These are phyloP conservation scores for Condylostylus longicornis DNA, from an alignment of 1,140 invertebrate genomes.

Conservation along the genomic window DNA sequence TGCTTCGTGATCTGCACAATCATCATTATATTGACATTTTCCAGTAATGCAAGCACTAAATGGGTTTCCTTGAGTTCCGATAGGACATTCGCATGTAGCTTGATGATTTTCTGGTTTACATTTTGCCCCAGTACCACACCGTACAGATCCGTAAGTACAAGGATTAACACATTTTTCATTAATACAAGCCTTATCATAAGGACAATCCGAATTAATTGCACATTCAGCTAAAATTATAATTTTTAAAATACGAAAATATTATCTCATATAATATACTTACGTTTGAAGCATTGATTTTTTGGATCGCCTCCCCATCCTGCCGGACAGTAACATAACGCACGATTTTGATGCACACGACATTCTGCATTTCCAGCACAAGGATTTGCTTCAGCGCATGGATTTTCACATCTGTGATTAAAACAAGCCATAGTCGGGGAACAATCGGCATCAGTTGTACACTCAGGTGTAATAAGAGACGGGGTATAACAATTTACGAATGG, in stretches of 20 bases:
- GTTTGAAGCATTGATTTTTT: slow-evolving; percentile 68
- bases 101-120: slow-evolving; percentile 59
- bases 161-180: slow-evolving; percentile 66
- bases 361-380: slow-evolving; percentile 66
- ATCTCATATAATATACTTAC: slow-evolving; percentile 41
- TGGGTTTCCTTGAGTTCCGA: slow-evolving; percentile 71
- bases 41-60: slow-evolving; percentile 64
- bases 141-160: slow-evolving; percentile 42
- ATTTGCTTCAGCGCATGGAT: slow-evolving; percentile 58
- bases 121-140: slow-evolving; percentile 64
- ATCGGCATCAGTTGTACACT: slow-evolving; percentile 54
- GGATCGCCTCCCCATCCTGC: slow-evolving; percentile 76
- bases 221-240: slow-evolving; percentile 56
- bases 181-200: slow-evolving; percentile 67
- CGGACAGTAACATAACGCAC: slow-evolving; percentile 66
- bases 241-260: slow-evolving; percentile 1
- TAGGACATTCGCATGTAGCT: slow-evolving; percentile 66
- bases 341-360: slow-evolving; percentile 54
- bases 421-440: slow-evolving; percentile 64
- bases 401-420: slow-evolving; percentile 56
- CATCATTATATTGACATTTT: slow-evolving; percentile 75
- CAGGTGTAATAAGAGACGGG: slow-evolving; percentile 34
- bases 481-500: slow-evolving; percentile 59
- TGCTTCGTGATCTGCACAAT: slow-evolving; percentile 70
- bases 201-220: slow-evolving; percentile 64